phyloP scores from a whole-genome alignment of 1,140 invertebrate genomes.

The Diorhabda sublineata region DNA sequence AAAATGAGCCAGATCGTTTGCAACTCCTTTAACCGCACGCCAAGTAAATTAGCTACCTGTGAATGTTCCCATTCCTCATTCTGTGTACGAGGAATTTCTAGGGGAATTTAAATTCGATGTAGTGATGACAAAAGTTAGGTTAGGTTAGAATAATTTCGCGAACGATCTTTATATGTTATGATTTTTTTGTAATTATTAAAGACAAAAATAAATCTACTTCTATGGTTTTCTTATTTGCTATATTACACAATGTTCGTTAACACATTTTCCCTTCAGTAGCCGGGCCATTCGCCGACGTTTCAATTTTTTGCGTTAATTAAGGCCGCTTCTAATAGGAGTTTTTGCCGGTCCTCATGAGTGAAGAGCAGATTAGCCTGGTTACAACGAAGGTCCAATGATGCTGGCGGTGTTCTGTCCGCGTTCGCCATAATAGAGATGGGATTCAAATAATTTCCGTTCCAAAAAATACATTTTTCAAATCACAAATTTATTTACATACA shows the following conservation, averaged over 20 bases:
- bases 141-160: too few species aligned
- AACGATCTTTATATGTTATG: too few species aligned
- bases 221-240: neutral
- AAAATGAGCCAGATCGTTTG: neutral
- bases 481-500: too few species aligned
- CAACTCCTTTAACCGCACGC: constrained; percentile 1
- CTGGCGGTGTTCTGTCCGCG: neutral
- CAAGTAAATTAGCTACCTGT: neutral
- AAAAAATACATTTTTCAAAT: too few species aligned
- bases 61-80: neutral
- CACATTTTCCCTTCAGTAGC: constrained; percentile 1
- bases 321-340: constrained; percentile 41
- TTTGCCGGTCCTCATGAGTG: constrained; percentile 39
- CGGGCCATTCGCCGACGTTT: neutral
- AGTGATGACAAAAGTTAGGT: too few species aligned
- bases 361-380: constrained; percentile 39
- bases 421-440: constrained; percentile 12
- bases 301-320: constrained; percentile 43
- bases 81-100: too few species aligned
- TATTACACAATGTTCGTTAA: neutral
- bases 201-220: too few species aligned
- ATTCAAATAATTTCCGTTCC: neutral
- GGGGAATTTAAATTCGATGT: too few species aligned
- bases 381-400: neutral
- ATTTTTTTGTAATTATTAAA: too few species aligned